These are phyloP conservation scores for Epinotia brunnichana DNA, from an alignment of 2,888 invertebrate genomes.

Conservation along the genomic window DNA sequence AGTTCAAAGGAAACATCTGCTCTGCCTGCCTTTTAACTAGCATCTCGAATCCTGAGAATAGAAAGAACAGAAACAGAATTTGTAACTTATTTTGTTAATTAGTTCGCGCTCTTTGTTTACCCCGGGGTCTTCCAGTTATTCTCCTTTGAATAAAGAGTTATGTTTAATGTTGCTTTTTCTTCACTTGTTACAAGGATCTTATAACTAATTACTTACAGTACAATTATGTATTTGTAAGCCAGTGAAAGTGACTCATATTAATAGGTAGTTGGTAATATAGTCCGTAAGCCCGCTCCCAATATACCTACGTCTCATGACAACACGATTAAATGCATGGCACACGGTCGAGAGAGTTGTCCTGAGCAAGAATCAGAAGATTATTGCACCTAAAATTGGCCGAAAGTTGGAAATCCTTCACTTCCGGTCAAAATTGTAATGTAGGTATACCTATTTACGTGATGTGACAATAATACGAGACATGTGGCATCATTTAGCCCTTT, in stretches of 20 bases:
- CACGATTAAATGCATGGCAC: too few relatives aligned
- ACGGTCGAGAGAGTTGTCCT: too few relatives aligned
- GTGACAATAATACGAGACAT: too few relatives aligned
- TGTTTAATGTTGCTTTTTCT: constrained; percentile 27
- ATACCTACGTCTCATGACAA: too few relatives aligned
- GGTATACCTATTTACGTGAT: too few relatives aligned
- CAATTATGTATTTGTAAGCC: neutral
- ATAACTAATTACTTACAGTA: neutral
- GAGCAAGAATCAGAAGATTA: too few relatives aligned
- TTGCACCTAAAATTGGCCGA: too few relatives aligned
- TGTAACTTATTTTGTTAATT: constrained; percentile 39
- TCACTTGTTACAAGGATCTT: neutral
- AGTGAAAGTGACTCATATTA: neutral
- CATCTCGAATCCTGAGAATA: constrained; percentile 29
- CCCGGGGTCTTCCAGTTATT: constrained; percentile 16
- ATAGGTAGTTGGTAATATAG: too few relatives aligned
- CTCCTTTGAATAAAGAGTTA: constrained; percentile 22
- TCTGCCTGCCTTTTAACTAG: constrained; percentile 7
- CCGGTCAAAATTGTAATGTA: too few relatives aligned
- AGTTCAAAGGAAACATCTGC: constrained; percentile 8
- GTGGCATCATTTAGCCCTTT: too few relatives aligned
- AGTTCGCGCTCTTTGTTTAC: constrained; percentile 28
- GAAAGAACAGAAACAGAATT: constrained; percentile 19
- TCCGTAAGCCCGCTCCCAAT: too few relatives aligned
- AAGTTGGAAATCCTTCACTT: too few relatives aligned